Evolutionary conservation across 1,140 invertebrate genomes (phyloP).

Genomic region (Rhizoglyphus robini): DNA sequence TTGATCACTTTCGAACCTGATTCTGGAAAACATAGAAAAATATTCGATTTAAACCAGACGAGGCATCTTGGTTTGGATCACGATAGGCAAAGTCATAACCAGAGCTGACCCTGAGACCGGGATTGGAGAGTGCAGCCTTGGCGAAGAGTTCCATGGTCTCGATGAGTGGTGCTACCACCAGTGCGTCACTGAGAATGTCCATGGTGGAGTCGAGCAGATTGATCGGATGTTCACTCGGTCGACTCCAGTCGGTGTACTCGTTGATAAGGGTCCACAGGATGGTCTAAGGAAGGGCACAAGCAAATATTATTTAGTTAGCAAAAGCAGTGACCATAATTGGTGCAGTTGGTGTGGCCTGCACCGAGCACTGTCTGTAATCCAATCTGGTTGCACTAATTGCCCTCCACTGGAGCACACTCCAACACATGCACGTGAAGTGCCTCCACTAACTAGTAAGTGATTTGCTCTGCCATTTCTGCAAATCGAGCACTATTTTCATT

Average conservation of each 20-base stretch:
- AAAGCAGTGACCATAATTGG: neutral
- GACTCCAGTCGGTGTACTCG: constrained; percentile 94
- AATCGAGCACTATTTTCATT: no score
- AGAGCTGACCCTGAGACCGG: neutral
- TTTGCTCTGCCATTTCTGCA: no score
- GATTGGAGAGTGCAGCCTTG: constrained; percentile 18
- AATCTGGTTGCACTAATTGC: no score
- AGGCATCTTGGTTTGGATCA: neutral
- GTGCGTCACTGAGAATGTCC: constrained; percentile 81
- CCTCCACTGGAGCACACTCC: no score
- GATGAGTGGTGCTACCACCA: constrained; percentile 78
- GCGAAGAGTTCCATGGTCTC: constrained; percentile 84
- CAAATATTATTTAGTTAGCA: neutral
- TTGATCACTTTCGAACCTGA: neutral
- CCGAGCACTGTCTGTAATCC: no score
- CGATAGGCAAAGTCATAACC: constrained; percentile 21
- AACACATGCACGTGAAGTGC: no score
- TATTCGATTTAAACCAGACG: neutral
- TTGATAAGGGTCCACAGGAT: constrained; percentile 94
- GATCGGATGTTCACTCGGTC: constrained; percentile 77
- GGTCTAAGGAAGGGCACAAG: constrained; percentile 42
- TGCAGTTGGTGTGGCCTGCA: no score
- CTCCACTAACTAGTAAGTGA: no score
- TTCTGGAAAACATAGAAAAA: constrained; percentile 18
- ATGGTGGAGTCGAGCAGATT: constrained; percentile 78